phyloP scores from a whole-genome alignment of 2,797 vertebrate genomes.

The Avahi laniger region DNA sequence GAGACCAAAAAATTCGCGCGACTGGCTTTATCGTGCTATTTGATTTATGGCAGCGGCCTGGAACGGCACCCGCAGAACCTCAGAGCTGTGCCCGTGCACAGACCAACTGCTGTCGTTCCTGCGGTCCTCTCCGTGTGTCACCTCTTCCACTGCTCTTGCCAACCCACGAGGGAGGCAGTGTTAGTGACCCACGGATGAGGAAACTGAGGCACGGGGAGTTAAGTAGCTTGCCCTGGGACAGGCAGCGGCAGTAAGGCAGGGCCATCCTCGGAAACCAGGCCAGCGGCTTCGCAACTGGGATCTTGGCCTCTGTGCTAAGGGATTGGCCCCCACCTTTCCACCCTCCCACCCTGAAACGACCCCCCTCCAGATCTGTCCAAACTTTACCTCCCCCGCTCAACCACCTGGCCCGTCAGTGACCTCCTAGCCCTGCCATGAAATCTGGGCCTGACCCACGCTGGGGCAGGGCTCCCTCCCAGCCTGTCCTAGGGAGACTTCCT shows the following conservation, averaged over 20 bases:
- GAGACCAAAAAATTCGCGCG: not conserved
- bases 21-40: not conserved
- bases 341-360: not conserved
- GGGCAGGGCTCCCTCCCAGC: not conserved
- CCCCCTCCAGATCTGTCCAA: too few relatives aligned
- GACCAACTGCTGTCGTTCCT: not conserved
- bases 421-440: not conserved
- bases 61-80: not conserved
- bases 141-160: not conserved
- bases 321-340: too few relatives aligned
- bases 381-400: not conserved
- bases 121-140: not conserved
- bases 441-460: not conserved
- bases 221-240: not conserved
- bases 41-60: too few relatives aligned
- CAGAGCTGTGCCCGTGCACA: not conserved
- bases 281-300: not conserved
- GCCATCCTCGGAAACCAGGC: not conserved
- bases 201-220: not conserved
- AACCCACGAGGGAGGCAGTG: not conserved
- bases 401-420: not conserved
- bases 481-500: not conserved
- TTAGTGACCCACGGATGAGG: not conserved
- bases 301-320: not conserved
- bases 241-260: not conserved